Percentiles rank a stretch among this genome's conserved stretches.
phyloP scores from a whole-genome alignment of 2,113 vertebrate genomes.

The Urocynchramus pylzowi region DNA sequence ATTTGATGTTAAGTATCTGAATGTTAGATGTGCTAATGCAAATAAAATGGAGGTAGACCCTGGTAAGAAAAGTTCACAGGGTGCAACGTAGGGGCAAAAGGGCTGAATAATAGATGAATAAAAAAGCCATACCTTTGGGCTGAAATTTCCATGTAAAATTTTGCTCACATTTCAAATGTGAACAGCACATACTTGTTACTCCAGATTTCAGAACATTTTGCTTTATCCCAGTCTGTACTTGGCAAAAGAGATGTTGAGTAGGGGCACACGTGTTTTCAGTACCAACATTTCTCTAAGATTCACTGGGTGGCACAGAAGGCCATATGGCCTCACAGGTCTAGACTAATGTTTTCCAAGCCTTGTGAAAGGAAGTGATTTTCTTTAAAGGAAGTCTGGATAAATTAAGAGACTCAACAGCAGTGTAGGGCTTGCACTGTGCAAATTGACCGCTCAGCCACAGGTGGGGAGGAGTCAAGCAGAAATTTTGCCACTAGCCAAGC shows the following conservation, averaged over 20 bases:
- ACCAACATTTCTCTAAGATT: background rate
- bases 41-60: background rate
- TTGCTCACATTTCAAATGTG: background rate
- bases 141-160: background rate
- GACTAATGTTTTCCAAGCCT: background rate
- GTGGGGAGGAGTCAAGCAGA: background rate
- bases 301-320: background rate
- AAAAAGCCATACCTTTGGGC: background rate
- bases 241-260: background rate
- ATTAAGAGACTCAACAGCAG: background rate
- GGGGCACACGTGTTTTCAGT: background rate
- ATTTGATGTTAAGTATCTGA: background rate
- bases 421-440: background rate
- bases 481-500: background rate
- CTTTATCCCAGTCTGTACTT: background rate
- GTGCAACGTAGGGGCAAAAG: accelerated
- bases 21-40: background rate
- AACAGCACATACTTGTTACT: background rate
- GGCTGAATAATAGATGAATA: background rate
- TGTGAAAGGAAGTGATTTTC: background rate
- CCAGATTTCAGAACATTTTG: background rate
- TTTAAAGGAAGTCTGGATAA: background rate
- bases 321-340: background rate
- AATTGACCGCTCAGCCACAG: background rate
- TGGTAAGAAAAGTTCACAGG: background rate